phyloP scores from a whole-genome alignment of 2,888 invertebrate genomes.

The Pollenia amentaria region DNA sequence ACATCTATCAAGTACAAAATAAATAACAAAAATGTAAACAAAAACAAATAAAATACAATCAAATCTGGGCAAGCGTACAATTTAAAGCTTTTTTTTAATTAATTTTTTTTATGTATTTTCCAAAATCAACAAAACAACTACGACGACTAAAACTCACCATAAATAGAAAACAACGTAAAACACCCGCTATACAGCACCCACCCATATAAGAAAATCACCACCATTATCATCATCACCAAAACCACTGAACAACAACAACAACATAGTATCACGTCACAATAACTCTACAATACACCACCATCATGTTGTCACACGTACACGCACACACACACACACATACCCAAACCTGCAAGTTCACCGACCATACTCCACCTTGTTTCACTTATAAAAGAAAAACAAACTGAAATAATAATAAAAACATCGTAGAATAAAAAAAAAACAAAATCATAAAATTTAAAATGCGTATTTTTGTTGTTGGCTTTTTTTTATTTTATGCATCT shows the following conservation, averaged over 20 bases:
- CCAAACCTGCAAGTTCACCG: not conserved
- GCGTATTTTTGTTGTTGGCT: not conserved
- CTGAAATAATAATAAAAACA: not conserved
- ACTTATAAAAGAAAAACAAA: slow-evolving; percentile 22
- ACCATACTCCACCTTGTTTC: not conserved
- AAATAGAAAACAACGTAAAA: slow-evolving; percentile 38
- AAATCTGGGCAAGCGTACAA: slow-evolving; percentile 72
- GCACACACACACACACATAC: not conserved
- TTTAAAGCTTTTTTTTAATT: slow-evolving; percentile 54
- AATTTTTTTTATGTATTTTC: slow-evolving; percentile 1
- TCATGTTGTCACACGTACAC: not conserved
- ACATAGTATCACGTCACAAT: slow-evolving; percentile 60
- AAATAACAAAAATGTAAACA: slow-evolving; percentile 25
- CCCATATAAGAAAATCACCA: slow-evolving; percentile 70
- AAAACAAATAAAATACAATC: slow-evolving; percentile 37
- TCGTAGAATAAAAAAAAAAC: slow-evolving; percentile 8
- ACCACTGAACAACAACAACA: slow-evolving; percentile 23
- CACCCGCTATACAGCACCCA: slow-evolving; percentile 69
- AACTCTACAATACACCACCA: slow-evolving; percentile 55
- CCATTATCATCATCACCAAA: slow-evolving; percentile 6
- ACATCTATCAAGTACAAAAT: slow-evolving; percentile 2
- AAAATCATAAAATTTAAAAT: not conserved
- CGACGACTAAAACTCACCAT: slow-evolving; percentile 55
- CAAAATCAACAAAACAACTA: slow-evolving; percentile 32
- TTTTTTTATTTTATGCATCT: slow-evolving; percentile 31